Conservation (phyloP, 2,888 invertebrate species). For the Fissipunctia ypsillon region DNA sequence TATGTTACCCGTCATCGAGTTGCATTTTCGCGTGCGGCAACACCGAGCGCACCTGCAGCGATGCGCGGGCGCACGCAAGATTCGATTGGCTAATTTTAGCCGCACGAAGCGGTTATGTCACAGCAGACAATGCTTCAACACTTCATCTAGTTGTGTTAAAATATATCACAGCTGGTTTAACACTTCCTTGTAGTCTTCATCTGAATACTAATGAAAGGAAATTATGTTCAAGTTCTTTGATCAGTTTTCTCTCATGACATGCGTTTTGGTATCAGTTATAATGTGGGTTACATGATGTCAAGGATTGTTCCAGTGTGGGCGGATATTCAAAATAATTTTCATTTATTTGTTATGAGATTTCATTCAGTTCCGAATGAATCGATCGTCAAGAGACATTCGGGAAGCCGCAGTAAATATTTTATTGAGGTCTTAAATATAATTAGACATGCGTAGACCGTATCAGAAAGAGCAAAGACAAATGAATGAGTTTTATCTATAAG, state of each 20-base stretch:
- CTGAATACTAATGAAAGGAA: constrained; percentile 16
- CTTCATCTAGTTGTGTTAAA: constrained; percentile 69
- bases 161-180: constrained; percentile 60
- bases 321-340: constrained; percentile 12
- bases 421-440: constrained; percentile 28
- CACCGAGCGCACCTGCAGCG: constrained; percentile 84
- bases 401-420: constrained; percentile 16
- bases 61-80: constrained; percentile 82
- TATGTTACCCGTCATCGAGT: constrained; percentile 62
- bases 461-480: constrained; percentile 40
- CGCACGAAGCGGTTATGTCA: constrained; percentile 84
- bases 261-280: constrained; percentile 21
- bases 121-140: constrained; percentile 77
- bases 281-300: constrained; percentile 24
- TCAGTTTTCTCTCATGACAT: constrained; percentile 9
- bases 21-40: constrained; percentile 78
- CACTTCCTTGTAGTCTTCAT: constrained; percentile 65
- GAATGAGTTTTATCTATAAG: constrained; percentile 48
- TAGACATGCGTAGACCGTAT: constrained; percentile 25
- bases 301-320: constrained; percentile 16
- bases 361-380: constrained; percentile 8
- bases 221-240: constrained; percentile 5
- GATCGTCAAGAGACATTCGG: neutral
- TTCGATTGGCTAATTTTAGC: constrained; percentile 85
- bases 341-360: constrained; percentile 11